Base-by-base conservation (phyloP, 2,113 vertebrate species). In the Sterrhoptilus dennistouni region DNA sequence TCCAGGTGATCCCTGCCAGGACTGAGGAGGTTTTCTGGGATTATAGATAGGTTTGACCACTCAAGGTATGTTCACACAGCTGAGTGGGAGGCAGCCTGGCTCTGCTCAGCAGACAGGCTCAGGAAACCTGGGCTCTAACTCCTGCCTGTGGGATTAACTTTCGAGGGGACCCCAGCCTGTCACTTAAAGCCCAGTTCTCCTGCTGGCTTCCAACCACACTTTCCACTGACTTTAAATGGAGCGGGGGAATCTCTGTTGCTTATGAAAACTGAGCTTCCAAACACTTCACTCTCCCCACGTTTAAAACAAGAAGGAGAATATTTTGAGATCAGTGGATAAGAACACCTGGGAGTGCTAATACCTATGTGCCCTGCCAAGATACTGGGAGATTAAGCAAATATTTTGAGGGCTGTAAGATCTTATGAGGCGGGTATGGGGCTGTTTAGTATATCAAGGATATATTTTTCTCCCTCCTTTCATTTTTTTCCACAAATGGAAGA, bases 281-380 rank as follows among this genome's bases (percentile, higher is more conserved):
- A 87, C 88, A 84, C 76, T 93, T 94, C 72, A 31, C 56, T 78
- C 69, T 89, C 40, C 70, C 56, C 49, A 3, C 45, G 60, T 84
- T 89, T 89, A 68, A 94, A 92, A 77, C 65, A 80, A 83, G 83
- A 49, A 93, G 44, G 42, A 90, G 80, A 93, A 74, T 88, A 92
- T 93, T 97, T 96, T 90, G 92, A 96, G 93, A 97, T 97, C 76
- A 93, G 60, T 82, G 90, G 95, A 95, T 96, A 96, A 95, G 92
- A 93, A 90, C 93, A 96, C 95, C 96, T 96, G 90, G 3, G 15
- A 96, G 49, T 0, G 2, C 53, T 90, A 96, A 95, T 92, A 89
- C 87, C 72, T 56, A 2, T 6, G 59, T 70, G 78, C 36, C 52
- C 86, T 95, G 92, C 93, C 92, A 96, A 95, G 92, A 94, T 93